Evolutionary conservation across 1,140 invertebrate genomes (phyloP).

Genomic region (Drosophila setifemur): DNA sequence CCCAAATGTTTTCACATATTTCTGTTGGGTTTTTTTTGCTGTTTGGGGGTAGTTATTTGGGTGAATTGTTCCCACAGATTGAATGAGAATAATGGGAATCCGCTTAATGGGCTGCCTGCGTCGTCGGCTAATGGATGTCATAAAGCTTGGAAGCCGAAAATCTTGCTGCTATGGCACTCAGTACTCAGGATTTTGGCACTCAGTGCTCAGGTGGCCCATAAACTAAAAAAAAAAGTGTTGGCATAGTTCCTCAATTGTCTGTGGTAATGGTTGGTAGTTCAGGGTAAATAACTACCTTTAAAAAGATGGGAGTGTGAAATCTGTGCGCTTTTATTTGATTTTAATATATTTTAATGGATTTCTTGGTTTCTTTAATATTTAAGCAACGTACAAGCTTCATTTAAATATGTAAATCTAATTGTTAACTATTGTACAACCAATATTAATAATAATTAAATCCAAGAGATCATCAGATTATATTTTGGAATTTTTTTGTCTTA

Average conservation of each 20-base stretch:
- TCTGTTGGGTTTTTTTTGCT: neutral
- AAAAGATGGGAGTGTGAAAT: no score
- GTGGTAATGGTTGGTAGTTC: no score
- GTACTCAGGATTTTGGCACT: constrained; percentile 16
- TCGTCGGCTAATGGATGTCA: constrained; percentile 40
- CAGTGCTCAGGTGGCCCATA: constrained; percentile 1
- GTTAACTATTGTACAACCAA: no score
- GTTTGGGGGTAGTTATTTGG: neutral
- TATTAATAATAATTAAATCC: no score
- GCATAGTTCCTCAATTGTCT: constrained; percentile 22
- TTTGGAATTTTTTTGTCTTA: no score
- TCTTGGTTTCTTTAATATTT: no score
- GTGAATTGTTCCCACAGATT: constrained; percentile 18
- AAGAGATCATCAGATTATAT: no score
- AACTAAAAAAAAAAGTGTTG: constrained; percentile 34
- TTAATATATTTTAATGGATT: no score
- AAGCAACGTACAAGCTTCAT: no score
- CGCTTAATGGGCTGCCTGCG: constrained; percentile 43
- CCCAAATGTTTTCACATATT: neutral
- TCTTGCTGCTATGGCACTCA: constrained; percentile 13
- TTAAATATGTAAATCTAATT: no score
- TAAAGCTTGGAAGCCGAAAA: constrained; percentile 31
- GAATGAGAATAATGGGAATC: constrained; percentile 51
- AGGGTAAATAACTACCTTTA: no score
- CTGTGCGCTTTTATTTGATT: no score